These are phyloP conservation scores for Protonemura montana DNA, from an alignment of 2,888 invertebrate genomes.

Conservation along the genomic window DNA sequence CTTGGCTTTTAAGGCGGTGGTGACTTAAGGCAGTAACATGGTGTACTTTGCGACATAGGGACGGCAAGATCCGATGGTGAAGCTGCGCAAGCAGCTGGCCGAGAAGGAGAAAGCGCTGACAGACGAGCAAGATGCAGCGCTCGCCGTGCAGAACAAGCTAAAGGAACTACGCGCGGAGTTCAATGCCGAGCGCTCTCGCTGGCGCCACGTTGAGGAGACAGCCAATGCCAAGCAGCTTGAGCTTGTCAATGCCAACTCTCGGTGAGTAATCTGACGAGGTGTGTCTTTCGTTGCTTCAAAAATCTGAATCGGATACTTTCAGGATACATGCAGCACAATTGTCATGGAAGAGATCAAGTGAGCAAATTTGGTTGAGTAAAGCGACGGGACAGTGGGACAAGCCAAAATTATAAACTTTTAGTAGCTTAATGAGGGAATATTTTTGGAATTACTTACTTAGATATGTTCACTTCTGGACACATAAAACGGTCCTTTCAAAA, in stretches of 20 bases:
- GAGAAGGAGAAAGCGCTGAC: constrained; percentile 82
- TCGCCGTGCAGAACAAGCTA: constrained; percentile 78
- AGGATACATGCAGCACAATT: too few relatives aligned
- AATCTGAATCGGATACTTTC: too few relatives aligned
- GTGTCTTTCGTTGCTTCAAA: not conserved
- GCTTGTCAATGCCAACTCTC: constrained; percentile 67
- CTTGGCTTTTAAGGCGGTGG: too few relatives aligned
- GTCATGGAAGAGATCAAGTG: too few relatives aligned
- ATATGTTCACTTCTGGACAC: too few relatives aligned
- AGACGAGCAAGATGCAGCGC: constrained; percentile 78
- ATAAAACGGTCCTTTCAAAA: too few relatives aligned
- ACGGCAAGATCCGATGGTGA: constrained; percentile 83
- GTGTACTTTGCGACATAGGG: constrained; percentile 62
- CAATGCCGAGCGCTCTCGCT: constrained; percentile 71
- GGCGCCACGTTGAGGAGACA: constrained; percentile 68
- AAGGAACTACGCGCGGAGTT: constrained; percentile 78
- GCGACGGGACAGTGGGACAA: too few relatives aligned
- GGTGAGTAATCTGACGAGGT: constrained; percentile 42
- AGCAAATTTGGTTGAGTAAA: too few relatives aligned
- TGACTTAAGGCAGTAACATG: too few relatives aligned
- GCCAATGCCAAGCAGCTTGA: constrained; percentile 66
- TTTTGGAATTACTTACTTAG: too few relatives aligned
- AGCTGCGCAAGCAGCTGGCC: constrained; percentile 85
- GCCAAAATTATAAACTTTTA: too few relatives aligned
- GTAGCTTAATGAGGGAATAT: too few relatives aligned